A percentile compares a stretch with the other conserved stretches of the same genome.
These are phyloP conservation scores for Python bivittatus DNA, from an alignment of 2,113 vertebrate genomes.

Conservation along the genomic window DNA sequence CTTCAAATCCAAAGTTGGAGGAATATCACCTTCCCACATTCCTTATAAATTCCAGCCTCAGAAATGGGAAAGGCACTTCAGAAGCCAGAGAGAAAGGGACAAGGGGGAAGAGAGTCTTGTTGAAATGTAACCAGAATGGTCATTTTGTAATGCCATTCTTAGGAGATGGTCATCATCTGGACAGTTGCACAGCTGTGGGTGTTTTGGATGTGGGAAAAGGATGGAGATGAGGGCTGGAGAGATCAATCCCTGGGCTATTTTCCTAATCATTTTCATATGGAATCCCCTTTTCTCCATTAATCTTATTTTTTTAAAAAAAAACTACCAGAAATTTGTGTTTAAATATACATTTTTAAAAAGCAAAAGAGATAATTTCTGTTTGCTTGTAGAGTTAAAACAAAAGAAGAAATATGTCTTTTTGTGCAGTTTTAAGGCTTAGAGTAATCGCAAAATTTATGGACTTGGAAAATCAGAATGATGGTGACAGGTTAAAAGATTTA, in stretches of 20 bases:
- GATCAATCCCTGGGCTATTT: not conserved
- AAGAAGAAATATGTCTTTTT: not conserved
- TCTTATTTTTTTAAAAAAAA: not conserved
- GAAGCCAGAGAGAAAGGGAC: not conserved
- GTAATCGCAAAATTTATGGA: not conserved
- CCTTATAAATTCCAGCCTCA: not conserved
- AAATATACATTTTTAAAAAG: not conserved
- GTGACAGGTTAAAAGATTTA: not conserved
- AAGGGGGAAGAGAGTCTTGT: not conserved
- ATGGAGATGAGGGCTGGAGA: not conserved
- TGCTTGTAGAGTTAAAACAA: not conserved
- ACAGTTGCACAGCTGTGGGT: not conserved
- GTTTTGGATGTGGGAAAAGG: not conserved
- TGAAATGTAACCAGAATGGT: not conserved
- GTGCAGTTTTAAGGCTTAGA: no score
- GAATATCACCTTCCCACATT: no score
- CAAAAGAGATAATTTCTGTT: not conserved
- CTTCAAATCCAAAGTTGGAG: not conserved
- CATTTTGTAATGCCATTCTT: not conserved
- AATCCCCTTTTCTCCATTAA: not conserved
- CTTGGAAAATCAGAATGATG: not conserved
- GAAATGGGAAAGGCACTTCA: not conserved
- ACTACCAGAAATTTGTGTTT: not conserved
- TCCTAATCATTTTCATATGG: not conserved
- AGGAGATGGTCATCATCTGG: not conserved